Evolutionary conservation across 2,797 vertebrate species (phyloP).

Genomic region (Rhyacichthys aspro): DNA sequence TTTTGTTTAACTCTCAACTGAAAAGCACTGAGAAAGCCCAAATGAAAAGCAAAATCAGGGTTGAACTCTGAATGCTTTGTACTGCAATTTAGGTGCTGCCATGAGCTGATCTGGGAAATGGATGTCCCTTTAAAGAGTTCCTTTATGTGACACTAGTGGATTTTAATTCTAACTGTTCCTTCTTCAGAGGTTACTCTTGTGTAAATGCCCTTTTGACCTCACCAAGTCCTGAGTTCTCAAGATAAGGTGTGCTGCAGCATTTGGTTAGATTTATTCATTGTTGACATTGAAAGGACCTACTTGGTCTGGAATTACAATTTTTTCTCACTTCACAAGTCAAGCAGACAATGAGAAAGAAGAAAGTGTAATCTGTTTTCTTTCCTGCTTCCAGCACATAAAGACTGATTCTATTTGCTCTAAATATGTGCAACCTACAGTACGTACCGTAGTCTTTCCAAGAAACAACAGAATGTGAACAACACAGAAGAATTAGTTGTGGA

Average conservation of each 20-base stretch:
- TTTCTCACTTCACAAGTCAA: background rate
- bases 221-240: no score
- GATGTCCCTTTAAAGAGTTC: background rate
- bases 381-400: no score
- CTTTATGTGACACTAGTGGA: no score
- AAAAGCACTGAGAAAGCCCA: slow-evolving; percentile 14
- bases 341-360: slow-evolving; percentile 12
- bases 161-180: no score
- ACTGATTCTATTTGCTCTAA: slow-evolving; percentile 49
- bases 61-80: slow-evolving; percentile 5
- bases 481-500: slow-evolving; percentile 44
- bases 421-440: no score
- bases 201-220: background rate
- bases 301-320: background rate
- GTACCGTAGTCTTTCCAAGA: slow-evolving; percentile 65
- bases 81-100: slow-evolving; percentile 16
- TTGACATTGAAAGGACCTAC: no score
- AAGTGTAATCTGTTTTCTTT: no score
- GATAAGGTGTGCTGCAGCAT: background rate
- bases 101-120: slow-evolving; percentile 13
- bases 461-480: slow-evolving; percentile 51
- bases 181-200: no score
- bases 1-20: slow-evolving; percentile 61
- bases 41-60: slow-evolving; percentile 30
- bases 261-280: background rate